Evolutionary conservation across 2,797 vertebrate genomes (phyloP).

Genomic region (Thripadectes ignobilis): DNA sequence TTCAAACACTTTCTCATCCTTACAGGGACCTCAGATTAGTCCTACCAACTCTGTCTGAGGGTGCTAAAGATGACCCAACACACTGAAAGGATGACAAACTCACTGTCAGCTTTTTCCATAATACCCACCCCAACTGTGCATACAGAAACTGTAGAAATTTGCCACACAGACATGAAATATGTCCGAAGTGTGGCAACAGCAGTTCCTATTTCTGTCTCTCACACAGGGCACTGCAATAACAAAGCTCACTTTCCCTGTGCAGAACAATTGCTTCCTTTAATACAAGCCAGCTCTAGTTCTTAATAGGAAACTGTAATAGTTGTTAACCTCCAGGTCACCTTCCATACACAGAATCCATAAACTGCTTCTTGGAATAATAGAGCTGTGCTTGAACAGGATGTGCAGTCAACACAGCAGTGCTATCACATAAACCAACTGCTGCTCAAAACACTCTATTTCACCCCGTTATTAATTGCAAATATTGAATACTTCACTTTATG

Average conservation of each 20-base stretch:
- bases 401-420: neutral
- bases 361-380: neutral
- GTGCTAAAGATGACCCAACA: neutral
- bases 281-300: neutral
- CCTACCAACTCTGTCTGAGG: neutral
- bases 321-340: slow-evolving; percentile 32
- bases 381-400: neutral
- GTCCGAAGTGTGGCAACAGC: neutral
- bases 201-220: neutral
- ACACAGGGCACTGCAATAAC: neutral
- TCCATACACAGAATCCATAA: neutral
- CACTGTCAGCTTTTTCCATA: neutral
- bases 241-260: neutral
- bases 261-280: neutral
- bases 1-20: neutral
- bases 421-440: neutral
- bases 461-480: neutral
- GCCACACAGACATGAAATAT: neutral
- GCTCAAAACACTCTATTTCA: neutral
- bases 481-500: neutral
- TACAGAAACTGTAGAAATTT: neutral
- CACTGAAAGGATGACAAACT: neutral
- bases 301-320: slow-evolving; percentile 18
- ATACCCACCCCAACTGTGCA: neutral
- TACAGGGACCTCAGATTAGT: neutral